Evolutionary conservation across 1,140 invertebrate genomes (phyloP).

Genomic region (Phymorhynchus buccinoides): DNA sequence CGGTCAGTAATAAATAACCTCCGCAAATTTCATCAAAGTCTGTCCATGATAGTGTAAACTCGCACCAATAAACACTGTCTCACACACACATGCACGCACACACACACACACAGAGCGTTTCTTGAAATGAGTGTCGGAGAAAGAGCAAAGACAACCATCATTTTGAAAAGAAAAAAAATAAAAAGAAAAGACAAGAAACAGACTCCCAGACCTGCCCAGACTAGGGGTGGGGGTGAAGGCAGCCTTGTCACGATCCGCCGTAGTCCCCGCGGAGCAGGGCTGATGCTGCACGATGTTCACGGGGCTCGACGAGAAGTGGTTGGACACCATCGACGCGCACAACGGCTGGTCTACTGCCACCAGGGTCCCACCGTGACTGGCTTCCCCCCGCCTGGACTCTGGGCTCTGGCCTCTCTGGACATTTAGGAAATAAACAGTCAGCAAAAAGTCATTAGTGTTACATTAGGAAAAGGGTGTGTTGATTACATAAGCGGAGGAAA

Average conservation of each 20-base stretch:
- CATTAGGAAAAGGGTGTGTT: not conserved
- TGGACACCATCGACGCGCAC: conserved; percentile 29
- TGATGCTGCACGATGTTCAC: not conserved
- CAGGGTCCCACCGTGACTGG: not conserved
- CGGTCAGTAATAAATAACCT: no score
- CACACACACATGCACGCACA: not conserved
- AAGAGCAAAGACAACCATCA: not conserved
- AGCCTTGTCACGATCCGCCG: no score
- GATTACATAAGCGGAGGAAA: no score
- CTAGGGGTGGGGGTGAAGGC: not conserved
- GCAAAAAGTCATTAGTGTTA: not conserved
- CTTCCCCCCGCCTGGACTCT: not conserved
- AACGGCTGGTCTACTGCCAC: conserved; percentile 22
- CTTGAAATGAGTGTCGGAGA: no score
- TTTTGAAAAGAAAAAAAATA: not conserved
- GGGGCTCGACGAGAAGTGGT: conserved; percentile 34
- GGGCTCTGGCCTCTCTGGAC: conserved; percentile 25
- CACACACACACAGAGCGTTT: not conserved
- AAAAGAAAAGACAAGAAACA: not conserved
- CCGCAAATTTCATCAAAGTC: no score
- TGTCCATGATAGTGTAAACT: not conserved
- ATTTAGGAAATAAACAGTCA: not conserved
- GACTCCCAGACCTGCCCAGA: not conserved
- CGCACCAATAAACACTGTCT: not conserved
- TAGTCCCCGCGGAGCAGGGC: not conserved